Evolutionary conservation across 2,888 invertebrate genomes (phyloP).

Genomic region (Timema podura): DNA sequence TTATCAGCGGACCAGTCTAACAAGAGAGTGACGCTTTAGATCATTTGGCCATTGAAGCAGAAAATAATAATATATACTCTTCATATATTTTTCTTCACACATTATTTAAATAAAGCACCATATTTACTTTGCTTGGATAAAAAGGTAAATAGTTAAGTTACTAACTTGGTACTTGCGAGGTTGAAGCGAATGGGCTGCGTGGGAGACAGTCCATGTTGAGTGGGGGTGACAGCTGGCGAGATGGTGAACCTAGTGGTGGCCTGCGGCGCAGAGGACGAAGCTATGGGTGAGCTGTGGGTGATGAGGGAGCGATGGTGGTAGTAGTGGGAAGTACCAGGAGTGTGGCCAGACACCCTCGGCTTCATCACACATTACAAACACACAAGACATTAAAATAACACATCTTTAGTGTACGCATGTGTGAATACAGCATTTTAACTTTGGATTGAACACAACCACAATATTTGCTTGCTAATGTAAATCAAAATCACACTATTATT

Average conservation of each 20-base stretch:
- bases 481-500: no score
- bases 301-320: slow-evolving; percentile 6
- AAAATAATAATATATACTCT: no score
- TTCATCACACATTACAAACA: slow-evolving; percentile 7
- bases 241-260: neutral
- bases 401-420: no score
- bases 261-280: neutral
- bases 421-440: no score
- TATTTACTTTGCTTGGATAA: no score
- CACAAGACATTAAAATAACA: neutral
- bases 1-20: no score
- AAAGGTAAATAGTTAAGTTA: neutral
- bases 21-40: no score
- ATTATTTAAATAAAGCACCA: no score
- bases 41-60: no score
- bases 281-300: neutral
- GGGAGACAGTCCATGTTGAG: neutral
- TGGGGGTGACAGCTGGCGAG: slow-evolving; percentile 6
- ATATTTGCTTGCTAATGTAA: no score
- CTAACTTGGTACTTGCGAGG: slow-evolving; percentile 22
- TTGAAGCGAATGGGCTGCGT: slow-evolving; percentile 19
- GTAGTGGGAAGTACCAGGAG: slow-evolving; percentile 13
- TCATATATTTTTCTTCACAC: no score
- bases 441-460: no score
- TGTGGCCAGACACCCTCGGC: slow-evolving; percentile 15